Percentiles rank a stretch among this genome's conserved stretches.
phyloP scores from a whole-genome alignment of 2,113 vertebrate species.

The Limnothrissa miodon region DNA sequence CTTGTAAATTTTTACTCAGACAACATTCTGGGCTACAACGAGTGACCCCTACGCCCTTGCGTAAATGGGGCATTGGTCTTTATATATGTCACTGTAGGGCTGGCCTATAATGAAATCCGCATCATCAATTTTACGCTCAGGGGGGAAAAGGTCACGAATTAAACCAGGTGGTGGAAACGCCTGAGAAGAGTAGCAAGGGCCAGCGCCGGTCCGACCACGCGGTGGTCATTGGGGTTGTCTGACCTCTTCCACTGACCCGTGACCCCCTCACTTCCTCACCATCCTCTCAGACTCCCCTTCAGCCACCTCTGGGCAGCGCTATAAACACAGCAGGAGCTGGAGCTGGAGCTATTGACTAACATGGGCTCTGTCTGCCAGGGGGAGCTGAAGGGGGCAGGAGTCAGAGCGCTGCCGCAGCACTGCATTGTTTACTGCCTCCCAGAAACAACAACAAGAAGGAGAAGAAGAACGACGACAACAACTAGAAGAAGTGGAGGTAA shows the following conservation, averaged over 20 bases:
- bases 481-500: neutral
- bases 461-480: neutral
- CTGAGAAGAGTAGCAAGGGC: neutral
- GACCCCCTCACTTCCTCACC: slow-evolving; percentile 41
- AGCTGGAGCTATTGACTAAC: slow-evolving; percentile 43
- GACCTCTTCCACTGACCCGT: slow-evolving; percentile 42
- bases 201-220: neutral
- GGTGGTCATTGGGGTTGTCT: slow-evolving; percentile 19
- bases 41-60: slow-evolving; percentile 2
- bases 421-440: slow-evolving; percentile 42
- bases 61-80: neutral
- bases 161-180: neutral
- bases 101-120: neutral
- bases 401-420: slow-evolving; percentile 28
- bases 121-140: neutral
- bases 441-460: neutral
- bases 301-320: slow-evolving; percentile 38
- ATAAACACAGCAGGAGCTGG: slow-evolving; percentile 61
- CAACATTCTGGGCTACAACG: slow-evolving; percentile 18
- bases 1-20: slow-evolving; percentile 40
- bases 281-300: slow-evolving; percentile 29
- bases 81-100: neutral
- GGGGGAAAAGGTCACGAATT: neutral
- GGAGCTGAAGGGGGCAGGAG: slow-evolving; percentile 40
- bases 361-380: slow-evolving; percentile 45